These are phyloP conservation scores for Anas flavirostris DNA, from an alignment of 2,797 vertebrate species.

Conservation along the genomic window DNA sequence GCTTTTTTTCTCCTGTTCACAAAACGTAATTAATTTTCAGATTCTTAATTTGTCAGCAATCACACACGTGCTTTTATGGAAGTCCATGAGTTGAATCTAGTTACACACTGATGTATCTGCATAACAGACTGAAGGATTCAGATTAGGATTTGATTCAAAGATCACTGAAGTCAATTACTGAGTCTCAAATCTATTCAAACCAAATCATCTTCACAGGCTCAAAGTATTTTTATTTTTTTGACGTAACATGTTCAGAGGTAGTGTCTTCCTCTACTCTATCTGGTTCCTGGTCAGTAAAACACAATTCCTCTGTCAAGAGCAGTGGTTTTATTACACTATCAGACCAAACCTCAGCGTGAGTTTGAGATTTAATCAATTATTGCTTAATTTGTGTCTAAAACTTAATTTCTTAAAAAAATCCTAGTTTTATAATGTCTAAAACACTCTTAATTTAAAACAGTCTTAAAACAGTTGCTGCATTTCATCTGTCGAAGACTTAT, in stretches of 20 bases:
- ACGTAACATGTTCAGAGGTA: not conserved
- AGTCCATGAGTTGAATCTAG: not conserved
- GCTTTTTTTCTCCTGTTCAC: not conserved
- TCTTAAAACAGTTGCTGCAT: not conserved
- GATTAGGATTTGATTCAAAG: not conserved
- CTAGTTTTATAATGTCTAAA: not conserved
- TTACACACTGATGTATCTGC: not conserved
- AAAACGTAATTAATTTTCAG: not conserved
- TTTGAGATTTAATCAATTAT: not conserved
- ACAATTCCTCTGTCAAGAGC: not conserved
- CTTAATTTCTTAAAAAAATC: not conserved
- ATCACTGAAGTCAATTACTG: not conserved
- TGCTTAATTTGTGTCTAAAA: not conserved
- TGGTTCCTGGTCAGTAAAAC: not conserved
- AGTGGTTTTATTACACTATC: not conserved
- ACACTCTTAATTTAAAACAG: not conserved
- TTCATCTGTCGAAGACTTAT: not conserved
- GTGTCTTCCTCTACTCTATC: not conserved
- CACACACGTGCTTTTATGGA: not conserved
- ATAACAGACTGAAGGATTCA: not conserved
- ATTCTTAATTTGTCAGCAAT: not conserved
- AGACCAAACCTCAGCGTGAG: not conserved
- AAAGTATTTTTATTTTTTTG: not conserved
- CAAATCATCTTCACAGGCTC: not conserved
- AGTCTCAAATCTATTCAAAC: not conserved